These are phyloP conservation scores for Eonycteris spelaea DNA, from an alignment of 2,113 vertebrate genomes.

Conservation along the genomic window DNA sequence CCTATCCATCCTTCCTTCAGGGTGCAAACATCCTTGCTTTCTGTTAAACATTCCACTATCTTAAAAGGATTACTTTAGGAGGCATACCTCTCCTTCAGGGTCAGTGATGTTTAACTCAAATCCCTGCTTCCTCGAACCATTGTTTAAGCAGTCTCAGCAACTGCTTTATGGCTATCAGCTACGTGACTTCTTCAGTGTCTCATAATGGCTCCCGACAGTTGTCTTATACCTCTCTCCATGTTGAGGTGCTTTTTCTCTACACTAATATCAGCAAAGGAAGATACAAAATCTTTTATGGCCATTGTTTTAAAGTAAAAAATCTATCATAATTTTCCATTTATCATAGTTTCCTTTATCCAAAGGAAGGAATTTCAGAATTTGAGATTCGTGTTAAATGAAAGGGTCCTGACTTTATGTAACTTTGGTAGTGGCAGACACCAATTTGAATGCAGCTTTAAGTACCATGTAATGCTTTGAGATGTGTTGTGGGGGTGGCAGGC, in stretches of 20 bases:
- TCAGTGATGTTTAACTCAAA: too few species aligned
- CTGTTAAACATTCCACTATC: too few species aligned
- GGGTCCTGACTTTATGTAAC: background rate
- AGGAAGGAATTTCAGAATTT: background rate
- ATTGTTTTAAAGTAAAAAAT: background rate
- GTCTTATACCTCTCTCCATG: background rate
- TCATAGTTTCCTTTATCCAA: background rate
- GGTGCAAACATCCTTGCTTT: too few species aligned
- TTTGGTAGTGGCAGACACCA: background rate
- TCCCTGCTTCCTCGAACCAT: too few species aligned
- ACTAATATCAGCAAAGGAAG: background rate
- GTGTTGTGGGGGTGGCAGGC: background rate
- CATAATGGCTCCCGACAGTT: too few species aligned
- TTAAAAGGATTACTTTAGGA: too few species aligned
- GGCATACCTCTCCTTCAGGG: too few species aligned
- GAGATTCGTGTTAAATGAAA: background rate
- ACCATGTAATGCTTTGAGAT: background rate
- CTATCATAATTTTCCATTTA: background rate
- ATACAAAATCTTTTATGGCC: background rate
- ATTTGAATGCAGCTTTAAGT: background rate
- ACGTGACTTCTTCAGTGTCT: too few species aligned
- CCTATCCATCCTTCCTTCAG: too few species aligned
- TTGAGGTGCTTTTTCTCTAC: background rate
- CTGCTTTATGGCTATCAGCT: too few species aligned
- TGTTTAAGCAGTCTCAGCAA: too few species aligned